Base-by-base conservation (phyloP, 1,140 invertebrate species). In the Plectrocnemia conspersa region DNA sequence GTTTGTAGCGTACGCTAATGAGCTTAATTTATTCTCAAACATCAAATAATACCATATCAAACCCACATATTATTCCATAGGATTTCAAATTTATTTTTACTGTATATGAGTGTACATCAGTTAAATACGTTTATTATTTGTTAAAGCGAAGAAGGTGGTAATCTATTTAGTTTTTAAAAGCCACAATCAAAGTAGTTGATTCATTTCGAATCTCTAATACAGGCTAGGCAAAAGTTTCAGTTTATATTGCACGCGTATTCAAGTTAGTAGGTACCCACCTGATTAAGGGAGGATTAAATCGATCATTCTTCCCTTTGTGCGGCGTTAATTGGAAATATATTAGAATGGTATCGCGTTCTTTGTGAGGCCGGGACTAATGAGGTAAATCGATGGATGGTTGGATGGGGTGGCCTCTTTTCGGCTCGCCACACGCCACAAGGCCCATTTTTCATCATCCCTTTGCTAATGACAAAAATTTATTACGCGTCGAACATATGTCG, bases 241-340 rank as follows among this genome's bases (percentile, higher is more conserved):
- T 50, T 50, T 50, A 38, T 50, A 50, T 38, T 29, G 47, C 6
- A 19, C 16, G 33, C 36, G 47, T 35, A 35, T 50, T 50, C n/a
- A n/a, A n/a, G n/a, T n/a, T n/a, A n/a, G n/a, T n/a, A n/a, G n/a
- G n/a, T 50, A 42, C 23, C 36, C 18, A 44, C 38, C 36, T 52
- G 36, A 46, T 59, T 59, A 46, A 53, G 38, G 41, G 36, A 19
- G 33, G 57, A 59, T 54, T 59, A 54, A 50, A 54, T 46, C 52
- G 42, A 59, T 59, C 46, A 46, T 50, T 59, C 52, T 55, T 59
- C 46, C 47, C 46, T 59, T 59, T 59, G 53, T 59, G 48, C 19
- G 18, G 24, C 19, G 53, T 56, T 59, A 56, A 59, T 59, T 56
- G 58, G 58, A 59, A 59, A 59, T 59, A 46, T 56, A 59, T 59